Percentiles rank a stretch among this genome's conserved stretches.
Evolutionary conservation across 2,888 invertebrate species (phyloP).

Genomic region (Drosophila rubida): DNA sequence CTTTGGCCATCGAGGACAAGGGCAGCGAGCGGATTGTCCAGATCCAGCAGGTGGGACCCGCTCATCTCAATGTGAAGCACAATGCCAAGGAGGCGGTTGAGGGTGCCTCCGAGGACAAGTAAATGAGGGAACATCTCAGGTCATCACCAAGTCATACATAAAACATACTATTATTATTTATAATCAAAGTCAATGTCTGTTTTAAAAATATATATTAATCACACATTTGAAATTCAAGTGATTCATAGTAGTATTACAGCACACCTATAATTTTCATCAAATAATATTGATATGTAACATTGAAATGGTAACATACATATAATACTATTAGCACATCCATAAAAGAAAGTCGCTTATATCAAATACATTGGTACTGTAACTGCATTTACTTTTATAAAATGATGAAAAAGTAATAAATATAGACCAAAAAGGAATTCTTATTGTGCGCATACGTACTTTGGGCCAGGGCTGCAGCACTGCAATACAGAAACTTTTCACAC

Average conservation of each 20-base stretch:
- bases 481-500: neutral
- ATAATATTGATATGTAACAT: neutral
- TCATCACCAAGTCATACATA: slow-evolving; percentile 9
- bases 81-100: slow-evolving; percentile 37
- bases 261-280: neutral
- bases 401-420: slow-evolving; percentile 11
- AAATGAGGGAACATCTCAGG: neutral
- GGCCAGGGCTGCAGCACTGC: neutral
- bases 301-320: neutral
- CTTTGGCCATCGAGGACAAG: slow-evolving; percentile 84
- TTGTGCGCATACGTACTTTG: neutral
- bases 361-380: neutral
- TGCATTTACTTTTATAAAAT: neutral
- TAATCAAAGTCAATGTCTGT: slow-evolving; percentile 56
- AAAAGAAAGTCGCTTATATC: neutral
- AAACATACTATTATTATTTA: slow-evolving; percentile 21
- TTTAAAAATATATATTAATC: slow-evolving; percentile 28
- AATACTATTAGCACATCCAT: neutral
- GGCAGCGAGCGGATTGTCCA: slow-evolving; percentile 86
- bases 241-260: neutral
- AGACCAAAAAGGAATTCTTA: neutral
- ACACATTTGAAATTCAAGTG: slow-evolving; percentile 1
- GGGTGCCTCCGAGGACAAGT: slow-evolving; percentile 48
- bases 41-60: slow-evolving; percentile 88
- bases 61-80: slow-evolving; percentile 82